Evolutionary conservation across 2,113 vertebrate species (phyloP).

Genomic region (Sprattus sprattus): DNA sequence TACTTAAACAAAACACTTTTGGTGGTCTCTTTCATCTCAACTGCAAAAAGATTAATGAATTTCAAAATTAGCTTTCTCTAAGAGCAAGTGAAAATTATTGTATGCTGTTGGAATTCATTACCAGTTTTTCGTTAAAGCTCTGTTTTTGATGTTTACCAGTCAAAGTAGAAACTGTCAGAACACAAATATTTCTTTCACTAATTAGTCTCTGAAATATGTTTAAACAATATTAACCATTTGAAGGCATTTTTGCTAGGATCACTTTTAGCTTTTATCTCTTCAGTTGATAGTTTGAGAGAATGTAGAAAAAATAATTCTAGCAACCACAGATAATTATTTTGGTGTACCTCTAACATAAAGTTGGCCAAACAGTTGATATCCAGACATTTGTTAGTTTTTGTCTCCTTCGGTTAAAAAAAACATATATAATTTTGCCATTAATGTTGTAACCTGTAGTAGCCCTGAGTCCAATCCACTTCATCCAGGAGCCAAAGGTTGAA

Average conservation of each 20-base stretch:
- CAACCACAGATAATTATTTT: background rate
- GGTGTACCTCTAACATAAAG: background rate
- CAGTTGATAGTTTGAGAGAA: background rate
- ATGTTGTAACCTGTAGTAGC: background rate
- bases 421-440: background rate
- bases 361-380: too few species aligned
- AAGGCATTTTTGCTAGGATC: background rate
- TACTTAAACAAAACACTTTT: conserved; percentile 46
- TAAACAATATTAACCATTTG: background rate
- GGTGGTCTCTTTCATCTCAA: conserved; percentile 50
- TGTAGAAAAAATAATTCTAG: background rate
- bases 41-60: conserved; percentile 22
- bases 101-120: conserved; percentile 24
- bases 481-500: too few species aligned
- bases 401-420: background rate
- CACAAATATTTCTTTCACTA: conserved; percentile 1
- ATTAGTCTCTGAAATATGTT: conserved; percentile 18
- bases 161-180: conserved; percentile 6
- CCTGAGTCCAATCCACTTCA: background rate
- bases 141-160: conserved; percentile 33
- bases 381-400: too few species aligned
- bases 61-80: conserved; percentile 6
- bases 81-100: conserved; percentile 35
- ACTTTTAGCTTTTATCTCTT: background rate
- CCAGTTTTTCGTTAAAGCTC: background rate